A percentile compares a stretch with the other conserved stretches of the same genome.
phyloP scores from a whole-genome alignment of 2,797 vertebrate species.

The Trachops cirrhosus region DNA sequence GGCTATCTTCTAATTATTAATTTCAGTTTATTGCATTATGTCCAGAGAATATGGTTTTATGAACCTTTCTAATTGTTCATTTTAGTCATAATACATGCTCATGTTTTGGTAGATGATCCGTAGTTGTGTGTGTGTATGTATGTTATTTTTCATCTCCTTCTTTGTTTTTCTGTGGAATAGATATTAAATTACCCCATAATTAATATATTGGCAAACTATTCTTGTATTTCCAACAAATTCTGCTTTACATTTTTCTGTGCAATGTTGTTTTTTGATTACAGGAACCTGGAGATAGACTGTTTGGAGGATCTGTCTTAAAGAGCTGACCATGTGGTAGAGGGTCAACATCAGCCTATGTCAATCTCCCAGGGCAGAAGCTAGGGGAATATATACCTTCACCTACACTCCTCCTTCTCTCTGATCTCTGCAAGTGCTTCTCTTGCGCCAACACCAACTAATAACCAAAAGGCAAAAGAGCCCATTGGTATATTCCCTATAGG shows the following conservation, averaged over 20 bases:
- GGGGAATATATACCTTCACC: background rate
- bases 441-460: background rate
- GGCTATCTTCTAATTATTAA: constrained; percentile 43
- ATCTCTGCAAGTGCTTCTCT: background rate
- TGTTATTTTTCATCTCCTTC: background rate
- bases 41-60: constrained; percentile 9
- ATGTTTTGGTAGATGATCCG: background rate
- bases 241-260: background rate
- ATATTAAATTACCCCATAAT: background rate
- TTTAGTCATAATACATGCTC: background rate
- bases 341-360: background rate
- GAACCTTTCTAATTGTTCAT: constrained; percentile 1
- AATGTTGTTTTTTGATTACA: background rate
- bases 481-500: background rate
- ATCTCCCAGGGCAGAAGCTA: background rate
- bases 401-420: background rate
- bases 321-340: background rate
- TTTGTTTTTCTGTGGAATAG: background rate
- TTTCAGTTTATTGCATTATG: constrained; percentile 44
- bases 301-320: background rate
- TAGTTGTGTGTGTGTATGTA: background rate
- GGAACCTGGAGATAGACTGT: background rate
- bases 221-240: background rate
- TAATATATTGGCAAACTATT: background rate
- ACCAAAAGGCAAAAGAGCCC: background rate